A percentile compares a stretch with the other conserved stretches of the same genome.
Evolutionary conservation across 2,113 vertebrate species (phyloP).

Genomic region (Mustela nigripes): DNA sequence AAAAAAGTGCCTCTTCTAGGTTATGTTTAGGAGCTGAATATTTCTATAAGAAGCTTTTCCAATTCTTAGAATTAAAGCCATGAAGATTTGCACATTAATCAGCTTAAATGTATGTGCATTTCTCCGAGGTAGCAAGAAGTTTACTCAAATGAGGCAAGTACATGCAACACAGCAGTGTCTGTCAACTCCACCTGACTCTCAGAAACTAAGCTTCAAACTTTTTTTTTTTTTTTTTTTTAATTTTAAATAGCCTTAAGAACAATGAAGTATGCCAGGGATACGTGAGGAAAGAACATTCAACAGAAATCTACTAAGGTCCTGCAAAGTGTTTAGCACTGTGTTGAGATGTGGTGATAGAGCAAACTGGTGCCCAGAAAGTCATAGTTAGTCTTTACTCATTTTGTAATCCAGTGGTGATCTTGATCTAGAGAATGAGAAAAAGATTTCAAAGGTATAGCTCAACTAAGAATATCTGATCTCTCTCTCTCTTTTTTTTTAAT

Average conservation of each 20-base stretch:
- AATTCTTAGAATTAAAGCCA: constrained; percentile 53
- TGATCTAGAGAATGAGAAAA: neutral
- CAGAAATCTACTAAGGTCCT: neutral
- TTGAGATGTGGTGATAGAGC: neutral
- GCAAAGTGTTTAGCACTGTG: neutral
- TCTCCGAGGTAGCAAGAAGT: constrained; percentile 5
- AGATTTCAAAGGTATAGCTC: neutral
- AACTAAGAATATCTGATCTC: neutral
- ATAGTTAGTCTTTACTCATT: neutral
- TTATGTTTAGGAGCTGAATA: neutral
- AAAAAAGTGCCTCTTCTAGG: constrained; percentile 18
- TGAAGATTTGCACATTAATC: constrained; percentile 5
- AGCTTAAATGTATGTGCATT: neutral
- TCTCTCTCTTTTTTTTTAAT: no score
- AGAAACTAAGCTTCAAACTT: neutral
- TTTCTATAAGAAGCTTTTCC: constrained; percentile 39
- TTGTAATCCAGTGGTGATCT: neutral
- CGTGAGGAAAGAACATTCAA: neutral
- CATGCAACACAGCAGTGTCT: neutral
- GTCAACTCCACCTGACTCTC: neutral
- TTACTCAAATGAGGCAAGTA: constrained; percentile 4
- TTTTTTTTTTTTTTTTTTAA: neutral
- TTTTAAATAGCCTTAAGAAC: neutral
- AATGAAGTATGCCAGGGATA: neutral
- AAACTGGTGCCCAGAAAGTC: neutral